Percentiles rank a stretch among this genome's conserved stretches.
Conservation (phyloP, 1,140 invertebrate species). For the Cyrtorhinus lividipennis region DNA sequence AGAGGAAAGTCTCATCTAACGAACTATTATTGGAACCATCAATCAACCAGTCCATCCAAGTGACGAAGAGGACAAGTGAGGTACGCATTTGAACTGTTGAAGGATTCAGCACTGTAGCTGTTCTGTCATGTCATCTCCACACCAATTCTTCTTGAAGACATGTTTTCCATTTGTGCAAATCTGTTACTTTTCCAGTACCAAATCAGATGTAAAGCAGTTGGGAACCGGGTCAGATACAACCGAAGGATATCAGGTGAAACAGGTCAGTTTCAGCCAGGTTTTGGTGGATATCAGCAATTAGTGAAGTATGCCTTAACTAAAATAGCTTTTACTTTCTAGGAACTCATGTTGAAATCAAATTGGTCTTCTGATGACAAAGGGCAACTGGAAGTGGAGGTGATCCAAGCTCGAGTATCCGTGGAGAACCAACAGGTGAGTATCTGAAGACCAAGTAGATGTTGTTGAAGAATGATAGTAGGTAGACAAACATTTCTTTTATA, state of each 20-base stretch:
- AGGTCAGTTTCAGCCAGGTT: no score
- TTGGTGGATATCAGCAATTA: no score
- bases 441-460: no score
- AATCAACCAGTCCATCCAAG: constrained; percentile 33
- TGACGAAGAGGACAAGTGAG: constrained; percentile 36
- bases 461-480: no score
- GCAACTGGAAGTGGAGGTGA: constrained; percentile 77
- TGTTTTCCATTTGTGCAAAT: no score
- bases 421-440: constrained; percentile 42
- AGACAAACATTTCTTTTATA: no score
- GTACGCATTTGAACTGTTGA: constrained; percentile 27
- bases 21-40: constrained; percentile 11
- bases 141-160: no score
- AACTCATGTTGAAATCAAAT: constrained; percentile 62
- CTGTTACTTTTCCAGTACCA: constrained; percentile 21
- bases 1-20: neutral
- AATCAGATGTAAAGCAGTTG: constrained; percentile 31
- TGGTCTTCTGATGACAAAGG: constrained; percentile 86
- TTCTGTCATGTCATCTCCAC: no score
- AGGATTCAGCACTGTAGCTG: no score
- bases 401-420: constrained; percentile 42
- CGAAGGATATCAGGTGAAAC: constrained; percentile 46
- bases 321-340: constrained; percentile 38
- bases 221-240: constrained; percentile 64
- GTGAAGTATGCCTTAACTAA: no score